A percentile compares a stretch with the other conserved stretches of the same genome.
Conservation (phyloP, 2,888 invertebrate genomes). For the Tipula confusa region DNA sequence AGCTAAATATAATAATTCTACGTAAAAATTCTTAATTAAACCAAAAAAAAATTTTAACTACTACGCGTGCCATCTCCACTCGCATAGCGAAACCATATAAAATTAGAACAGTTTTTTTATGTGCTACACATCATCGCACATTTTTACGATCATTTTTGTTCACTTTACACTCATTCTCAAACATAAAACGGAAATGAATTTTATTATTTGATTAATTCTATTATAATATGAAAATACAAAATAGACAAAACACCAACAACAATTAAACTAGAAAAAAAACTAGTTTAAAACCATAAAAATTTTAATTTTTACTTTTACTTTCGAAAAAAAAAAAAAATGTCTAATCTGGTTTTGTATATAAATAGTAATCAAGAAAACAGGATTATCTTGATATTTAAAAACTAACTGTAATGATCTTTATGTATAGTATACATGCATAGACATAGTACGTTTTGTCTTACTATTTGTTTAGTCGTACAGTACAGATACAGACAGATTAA, state of each 20-base stretch:
- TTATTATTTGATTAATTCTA: background rate
- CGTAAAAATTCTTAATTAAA: background rate
- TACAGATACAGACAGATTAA: background rate
- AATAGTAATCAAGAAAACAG: background rate
- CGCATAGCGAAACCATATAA: background rate
- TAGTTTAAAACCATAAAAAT: background rate
- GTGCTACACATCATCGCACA: background rate
- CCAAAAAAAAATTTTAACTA: background rate
- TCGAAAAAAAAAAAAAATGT: background rate
- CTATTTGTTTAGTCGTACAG: no score
- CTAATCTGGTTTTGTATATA: background rate
- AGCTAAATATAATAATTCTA: no score
- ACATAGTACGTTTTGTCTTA: background rate
- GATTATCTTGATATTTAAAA: constrained; percentile 20
- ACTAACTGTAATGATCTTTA: background rate
- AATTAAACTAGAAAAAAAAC: background rate
- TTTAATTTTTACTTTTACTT: background rate
- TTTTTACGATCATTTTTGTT: background rate
- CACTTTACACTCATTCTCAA: background rate
- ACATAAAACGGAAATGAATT: constrained; percentile 25
- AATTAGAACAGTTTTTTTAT: background rate
- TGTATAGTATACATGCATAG: background rate
- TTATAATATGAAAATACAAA: no score
- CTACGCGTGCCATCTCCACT: background rate
- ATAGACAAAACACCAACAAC: background rate